Percentiles rank a stretch among this genome's conserved stretches.
Conservation (phyloP, 1,140 invertebrate genomes). For the Neotoxoptera formosana region DNA sequence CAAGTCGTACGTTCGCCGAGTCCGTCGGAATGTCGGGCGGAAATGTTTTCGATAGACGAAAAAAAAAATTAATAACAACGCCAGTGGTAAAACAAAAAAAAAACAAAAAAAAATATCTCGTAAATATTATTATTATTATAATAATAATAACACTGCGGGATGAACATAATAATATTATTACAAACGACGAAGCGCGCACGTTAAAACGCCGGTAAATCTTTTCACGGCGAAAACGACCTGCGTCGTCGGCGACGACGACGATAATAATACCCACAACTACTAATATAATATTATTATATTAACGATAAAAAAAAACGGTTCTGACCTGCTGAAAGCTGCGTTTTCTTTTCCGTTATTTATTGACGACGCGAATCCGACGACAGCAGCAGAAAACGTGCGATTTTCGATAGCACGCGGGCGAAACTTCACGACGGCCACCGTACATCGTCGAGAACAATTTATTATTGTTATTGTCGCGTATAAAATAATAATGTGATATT, state of each 20-base stretch:
- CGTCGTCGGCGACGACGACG: background rate
- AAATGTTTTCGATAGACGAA: background rate
- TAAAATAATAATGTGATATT: too few relatives aligned
- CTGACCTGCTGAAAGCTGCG: background rate
- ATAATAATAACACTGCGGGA: background rate
- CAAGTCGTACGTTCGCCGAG: background rate
- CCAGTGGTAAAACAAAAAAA: background rate
- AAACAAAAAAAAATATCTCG: background rate
- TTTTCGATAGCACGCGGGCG: background rate
- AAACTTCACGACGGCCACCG: background rate
- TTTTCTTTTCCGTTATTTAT: slow-evolving; percentile 20
- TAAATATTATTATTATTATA: background rate
- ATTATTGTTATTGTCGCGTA: too few relatives aligned
- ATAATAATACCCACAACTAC: background rate
- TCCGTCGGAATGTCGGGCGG: background rate
- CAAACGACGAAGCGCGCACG: background rate
- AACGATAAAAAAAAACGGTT: background rate
- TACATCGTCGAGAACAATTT: background rate
- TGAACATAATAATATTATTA: background rate
- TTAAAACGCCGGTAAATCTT: background rate
- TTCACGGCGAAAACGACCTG: background rate
- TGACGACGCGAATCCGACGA: slow-evolving; percentile 3
- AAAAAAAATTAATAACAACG: slow-evolving; percentile 20
- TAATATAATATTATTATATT: background rate
- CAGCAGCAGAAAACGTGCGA: background rate